Percentiles rank a stretch among this genome's conserved stretches.
These are phyloP conservation scores for Bombus superbus DNA, from an alignment of 1,140 invertebrate genomes.

Conservation along the genomic window DNA sequence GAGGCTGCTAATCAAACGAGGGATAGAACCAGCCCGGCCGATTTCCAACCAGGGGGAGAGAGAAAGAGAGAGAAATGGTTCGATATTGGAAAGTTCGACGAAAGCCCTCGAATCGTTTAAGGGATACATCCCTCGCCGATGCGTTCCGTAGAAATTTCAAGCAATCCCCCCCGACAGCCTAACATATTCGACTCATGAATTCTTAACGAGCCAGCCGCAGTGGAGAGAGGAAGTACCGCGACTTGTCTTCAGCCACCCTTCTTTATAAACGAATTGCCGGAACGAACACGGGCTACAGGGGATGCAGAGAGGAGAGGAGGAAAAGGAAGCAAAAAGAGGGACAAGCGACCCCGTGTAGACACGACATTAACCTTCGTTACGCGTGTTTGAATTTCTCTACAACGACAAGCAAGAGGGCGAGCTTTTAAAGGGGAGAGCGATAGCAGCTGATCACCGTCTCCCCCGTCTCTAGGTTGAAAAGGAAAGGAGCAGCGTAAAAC, in stretches of 20 bases:
- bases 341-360: slow-evolving; percentile 2
- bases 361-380: slow-evolving; percentile 72
- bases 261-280: slow-evolving; percentile 37
- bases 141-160: slow-evolving; percentile 22
- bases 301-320: background rate
- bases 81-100: background rate
- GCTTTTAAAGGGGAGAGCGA: slow-evolving; percentile 29
- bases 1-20: slow-evolving; percentile 45
- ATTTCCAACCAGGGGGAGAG: no score
- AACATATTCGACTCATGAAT: slow-evolving; percentile 47
- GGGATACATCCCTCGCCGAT: background rate
- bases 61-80: background rate
- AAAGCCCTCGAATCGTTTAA: slow-evolving; percentile 35
- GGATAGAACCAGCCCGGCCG: background rate
- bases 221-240: background rate
- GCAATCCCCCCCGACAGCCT: background rate
- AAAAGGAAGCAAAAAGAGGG: background rate
- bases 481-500: slow-evolving; percentile 70
- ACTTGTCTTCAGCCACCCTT: background rate
- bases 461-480: slow-evolving; percentile 6
- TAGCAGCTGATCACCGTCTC: slow-evolving; percentile 43
- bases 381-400: slow-evolving; percentile 65
- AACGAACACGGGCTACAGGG: background rate
- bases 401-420: background rate
- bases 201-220: slow-evolving; percentile 30